These are phyloP conservation scores for Stenopsyche tienmushanensis DNA, from an alignment of 1,140 invertebrate species.

Conservation along the genomic window DNA sequence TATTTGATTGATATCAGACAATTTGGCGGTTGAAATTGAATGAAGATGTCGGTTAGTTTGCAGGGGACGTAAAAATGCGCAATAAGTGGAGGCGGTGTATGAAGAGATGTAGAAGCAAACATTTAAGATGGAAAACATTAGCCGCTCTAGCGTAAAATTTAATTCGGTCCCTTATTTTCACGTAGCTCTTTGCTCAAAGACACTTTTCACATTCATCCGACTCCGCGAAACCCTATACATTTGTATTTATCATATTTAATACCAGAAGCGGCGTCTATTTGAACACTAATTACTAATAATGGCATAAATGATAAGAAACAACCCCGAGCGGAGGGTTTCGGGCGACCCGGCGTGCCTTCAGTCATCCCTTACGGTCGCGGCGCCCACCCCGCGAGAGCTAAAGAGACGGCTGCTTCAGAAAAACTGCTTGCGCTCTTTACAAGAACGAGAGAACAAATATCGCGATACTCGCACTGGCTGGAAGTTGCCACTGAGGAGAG, in stretches of 20 bases:
- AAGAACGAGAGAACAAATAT: conserved; percentile 23
- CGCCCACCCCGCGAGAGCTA: neutral
- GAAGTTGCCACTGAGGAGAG: conserved; percentile 34
- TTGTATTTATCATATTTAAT: conserved; percentile 42
- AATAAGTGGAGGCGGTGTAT: conserved; percentile 6
- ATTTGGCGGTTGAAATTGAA: no score
- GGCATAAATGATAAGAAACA: conserved; percentile 41
- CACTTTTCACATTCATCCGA: conserved; percentile 30
- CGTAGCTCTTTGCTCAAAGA: conserved; percentile 9
- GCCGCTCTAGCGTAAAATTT: conserved; percentile 19
- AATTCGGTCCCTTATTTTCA: conserved; percentile 21
- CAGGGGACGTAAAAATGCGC: neutral
- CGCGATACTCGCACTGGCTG: conserved; percentile 33
- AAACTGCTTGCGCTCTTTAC: neutral
- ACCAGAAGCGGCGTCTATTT: conserved; percentile 40
- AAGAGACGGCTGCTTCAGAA: neutral
- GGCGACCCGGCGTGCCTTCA: neutral
- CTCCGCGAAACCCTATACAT: conserved; percentile 37
- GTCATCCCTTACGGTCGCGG: neutral
- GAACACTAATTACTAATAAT: conserved; percentile 42
- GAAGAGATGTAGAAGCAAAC: neutral
- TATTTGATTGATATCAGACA: no score
- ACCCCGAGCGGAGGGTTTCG: no score
- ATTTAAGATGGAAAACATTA: conserved; percentile 19
- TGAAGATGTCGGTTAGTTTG: no score